Conservation (phyloP, 2,113 vertebrate genomes). For the Caranx melampygus region DNA sequence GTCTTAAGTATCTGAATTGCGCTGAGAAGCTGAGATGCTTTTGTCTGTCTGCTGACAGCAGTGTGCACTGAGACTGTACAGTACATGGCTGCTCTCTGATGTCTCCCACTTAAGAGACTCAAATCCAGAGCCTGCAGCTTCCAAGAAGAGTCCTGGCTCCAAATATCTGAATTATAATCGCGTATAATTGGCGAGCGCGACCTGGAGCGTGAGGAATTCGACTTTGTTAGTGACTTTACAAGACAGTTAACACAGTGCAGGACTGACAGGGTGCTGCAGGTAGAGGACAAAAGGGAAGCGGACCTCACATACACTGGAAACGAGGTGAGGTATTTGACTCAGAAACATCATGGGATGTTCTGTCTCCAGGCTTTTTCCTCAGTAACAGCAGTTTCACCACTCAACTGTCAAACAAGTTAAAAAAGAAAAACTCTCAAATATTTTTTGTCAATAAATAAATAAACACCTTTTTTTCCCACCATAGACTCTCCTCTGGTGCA, state of each 20-base stretch:
- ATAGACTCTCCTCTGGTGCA: background rate
- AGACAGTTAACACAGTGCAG: conserved; percentile 45
- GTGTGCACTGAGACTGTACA: conserved; percentile 38
- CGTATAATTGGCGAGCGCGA: conserved; percentile 47
- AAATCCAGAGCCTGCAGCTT: conserved; percentile 18
- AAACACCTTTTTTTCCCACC: background rate
- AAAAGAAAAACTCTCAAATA: background rate
- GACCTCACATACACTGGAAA: conserved; percentile 19
- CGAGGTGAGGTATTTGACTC: conserved; percentile 7
- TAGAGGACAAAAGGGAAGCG: conserved; percentile 23
- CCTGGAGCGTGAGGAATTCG: conserved; percentile 40
- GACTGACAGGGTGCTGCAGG: conserved; percentile 33
- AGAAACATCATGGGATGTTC: conserved; percentile 18
- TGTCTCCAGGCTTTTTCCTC: conserved; percentile 16
- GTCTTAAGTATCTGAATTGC: conserved; percentile 33
- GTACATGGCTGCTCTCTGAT: conserved; percentile 2
- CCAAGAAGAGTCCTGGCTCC: conserved; percentile 41
- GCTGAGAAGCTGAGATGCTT: conserved; percentile 45
- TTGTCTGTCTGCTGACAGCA: conserved; percentile 45
- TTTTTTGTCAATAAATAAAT: background rate
- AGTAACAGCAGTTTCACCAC: conserved; percentile 4
- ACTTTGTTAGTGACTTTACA: conserved; percentile 16
- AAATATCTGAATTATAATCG: conserved; percentile 27
- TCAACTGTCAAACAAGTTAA: background rate
- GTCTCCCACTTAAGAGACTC: background rate